Percentiles rank a stretch among this genome's conserved stretches.
These are phyloP conservation scores for Passerculus sandwichensis DNA, from an alignment of 2,797 vertebrate species.

Conservation along the genomic window DNA sequence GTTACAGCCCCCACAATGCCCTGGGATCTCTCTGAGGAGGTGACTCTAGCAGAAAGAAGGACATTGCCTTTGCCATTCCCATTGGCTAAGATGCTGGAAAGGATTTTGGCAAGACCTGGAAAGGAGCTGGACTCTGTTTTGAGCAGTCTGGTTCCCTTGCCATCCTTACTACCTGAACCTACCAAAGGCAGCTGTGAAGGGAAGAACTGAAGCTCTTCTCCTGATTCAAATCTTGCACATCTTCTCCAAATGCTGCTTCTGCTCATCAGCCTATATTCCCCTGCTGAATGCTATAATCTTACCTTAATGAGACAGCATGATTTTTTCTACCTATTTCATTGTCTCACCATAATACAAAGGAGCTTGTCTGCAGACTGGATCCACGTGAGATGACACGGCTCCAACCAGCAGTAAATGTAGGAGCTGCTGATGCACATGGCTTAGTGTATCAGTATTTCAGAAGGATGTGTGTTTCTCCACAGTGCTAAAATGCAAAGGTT, in stretches of 20 bases:
- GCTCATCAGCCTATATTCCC: neutral
- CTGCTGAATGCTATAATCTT: neutral
- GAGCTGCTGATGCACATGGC: neutral
- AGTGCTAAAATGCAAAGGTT: neutral
- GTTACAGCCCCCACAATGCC: too few species aligned
- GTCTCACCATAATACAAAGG: neutral
- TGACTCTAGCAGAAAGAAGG: neutral
- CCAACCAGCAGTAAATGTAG: neutral
- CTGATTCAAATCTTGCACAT: neutral
- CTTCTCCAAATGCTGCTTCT: neutral
- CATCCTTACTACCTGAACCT: neutral
- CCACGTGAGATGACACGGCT: accelerated
- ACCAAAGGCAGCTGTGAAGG: neutral
- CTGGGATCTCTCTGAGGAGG: neutral
- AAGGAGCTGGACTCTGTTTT: neutral
- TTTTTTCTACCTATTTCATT: neutral
- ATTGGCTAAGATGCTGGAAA: neutral
- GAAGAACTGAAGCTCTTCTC: neutral
- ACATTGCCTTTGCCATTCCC: neutral
- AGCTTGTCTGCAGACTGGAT: neutral
- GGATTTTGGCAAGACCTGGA: neutral
- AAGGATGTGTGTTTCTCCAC: neutral
- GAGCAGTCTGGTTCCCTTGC: neutral
- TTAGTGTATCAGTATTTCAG: neutral
- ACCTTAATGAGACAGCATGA: neutral